Evolutionary conservation across 1,140 invertebrate genomes (phyloP).

Genomic region (Pemphigus obesinymphae): DNA sequence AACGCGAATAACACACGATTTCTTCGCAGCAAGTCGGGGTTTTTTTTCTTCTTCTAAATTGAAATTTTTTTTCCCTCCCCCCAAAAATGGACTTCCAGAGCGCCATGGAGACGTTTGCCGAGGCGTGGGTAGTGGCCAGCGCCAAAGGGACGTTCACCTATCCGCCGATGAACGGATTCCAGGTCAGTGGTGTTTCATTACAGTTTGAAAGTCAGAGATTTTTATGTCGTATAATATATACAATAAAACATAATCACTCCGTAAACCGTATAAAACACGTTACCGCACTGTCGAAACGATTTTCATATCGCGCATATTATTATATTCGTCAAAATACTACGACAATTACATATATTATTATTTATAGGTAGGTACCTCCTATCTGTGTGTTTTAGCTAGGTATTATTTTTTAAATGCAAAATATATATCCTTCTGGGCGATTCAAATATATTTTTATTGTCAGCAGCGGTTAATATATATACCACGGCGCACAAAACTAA

Average conservation of each 20-base stretch:
- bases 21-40: too few relatives aligned
- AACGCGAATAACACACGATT: background rate
- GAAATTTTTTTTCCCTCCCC: too few relatives aligned
- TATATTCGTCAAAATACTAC: too few relatives aligned
- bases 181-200: constrained; percentile 54
- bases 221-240: background rate
- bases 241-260: background rate
- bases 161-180: constrained; percentile 49
- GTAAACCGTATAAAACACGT: background rate
- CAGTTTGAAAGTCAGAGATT: too few relatives aligned
- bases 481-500: background rate
- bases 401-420: too few relatives aligned
- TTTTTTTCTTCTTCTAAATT: too few relatives aligned
- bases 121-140: constrained; percentile 92
- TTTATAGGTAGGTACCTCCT: too few relatives aligned
- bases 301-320: too few relatives aligned
- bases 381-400: too few relatives aligned
- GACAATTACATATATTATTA: too few relatives aligned
- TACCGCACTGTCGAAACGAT: too few relatives aligned
- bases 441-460: background rate
- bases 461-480: background rate
- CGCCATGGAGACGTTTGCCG: constrained; percentile 94
- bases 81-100: constrained; percentile 90
- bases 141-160: constrained; percentile 59
- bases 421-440: too few relatives aligned